These are phyloP conservation scores for Timema cristinae DNA, from an alignment of 2,888 invertebrate genomes.

Conservation along the genomic window DNA sequence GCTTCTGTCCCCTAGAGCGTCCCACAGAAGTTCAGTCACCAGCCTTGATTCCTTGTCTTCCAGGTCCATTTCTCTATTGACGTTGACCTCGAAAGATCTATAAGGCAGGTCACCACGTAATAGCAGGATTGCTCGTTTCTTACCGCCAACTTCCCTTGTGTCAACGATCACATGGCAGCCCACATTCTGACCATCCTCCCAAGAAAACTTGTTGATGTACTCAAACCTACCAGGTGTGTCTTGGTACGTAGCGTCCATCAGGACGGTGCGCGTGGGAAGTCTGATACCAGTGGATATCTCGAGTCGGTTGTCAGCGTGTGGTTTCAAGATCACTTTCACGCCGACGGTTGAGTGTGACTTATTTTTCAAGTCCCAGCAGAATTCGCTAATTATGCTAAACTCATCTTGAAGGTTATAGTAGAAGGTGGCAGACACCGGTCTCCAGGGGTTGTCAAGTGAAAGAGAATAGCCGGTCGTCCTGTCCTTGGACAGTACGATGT, in stretches of 20 bases:
- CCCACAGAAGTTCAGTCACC: constrained; percentile 37
- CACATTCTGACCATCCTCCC: constrained; percentile 34
- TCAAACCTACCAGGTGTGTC: constrained; percentile 28
- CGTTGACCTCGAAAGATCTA: constrained; percentile 34
- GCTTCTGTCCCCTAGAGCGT: constrained; percentile 33
- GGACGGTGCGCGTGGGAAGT: constrained; percentile 31
- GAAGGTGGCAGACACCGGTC: constrained; percentile 36
- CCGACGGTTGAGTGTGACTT: constrained; percentile 34
- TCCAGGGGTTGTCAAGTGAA: constrained; percentile 37
- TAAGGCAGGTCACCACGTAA: constrained; percentile 35
- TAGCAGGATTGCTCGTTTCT: constrained; percentile 15
- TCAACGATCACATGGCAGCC: constrained; percentile 33
- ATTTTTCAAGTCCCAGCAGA: constrained; percentile 37
- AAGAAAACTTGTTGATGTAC: constrained; percentile 33
- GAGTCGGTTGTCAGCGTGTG: constrained; percentile 25
- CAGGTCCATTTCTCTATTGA: background rate
- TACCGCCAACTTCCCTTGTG: background rate
- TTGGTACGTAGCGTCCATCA: constrained; percentile 29
- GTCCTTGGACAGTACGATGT: constrained; percentile 17
- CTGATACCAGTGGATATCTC: constrained; percentile 28
- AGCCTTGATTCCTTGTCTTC: constrained; percentile 18
- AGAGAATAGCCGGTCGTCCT: constrained; percentile 23
- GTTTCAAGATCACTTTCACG: constrained; percentile 26
- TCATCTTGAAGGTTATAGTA: constrained; percentile 30
- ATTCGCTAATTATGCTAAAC: constrained; percentile 31